Base-by-base conservation (phyloP, 2,113 vertebrate genomes). In the Oreochromis spilurus region DNA sequence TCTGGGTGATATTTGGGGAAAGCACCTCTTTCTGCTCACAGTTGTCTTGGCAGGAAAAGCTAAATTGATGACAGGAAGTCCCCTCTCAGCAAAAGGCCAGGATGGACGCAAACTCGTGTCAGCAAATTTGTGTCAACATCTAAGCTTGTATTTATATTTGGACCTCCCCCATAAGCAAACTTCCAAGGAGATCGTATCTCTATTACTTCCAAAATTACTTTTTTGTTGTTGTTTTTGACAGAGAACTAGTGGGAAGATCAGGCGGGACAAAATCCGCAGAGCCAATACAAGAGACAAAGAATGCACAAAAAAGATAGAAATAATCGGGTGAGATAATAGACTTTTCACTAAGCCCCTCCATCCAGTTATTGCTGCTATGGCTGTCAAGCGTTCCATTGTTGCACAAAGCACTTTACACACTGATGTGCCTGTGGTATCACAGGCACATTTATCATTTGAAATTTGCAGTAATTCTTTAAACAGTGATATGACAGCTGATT, bases 41-140 rank as follows among this genome's bases (percentile, higher is more conserved):
- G 78, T 79, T 86, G 79, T 90, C 78, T 88, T 87, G 79, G 88
- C 87, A 92, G 81, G 83, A 91, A 85, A 85, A 84, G 65, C 82
- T 40, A 50, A 13, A 78, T 5, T 43, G 81, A 84, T 72, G 21
- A 91, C 13, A 93, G 87, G 90, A 93, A 91, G 89, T 86, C 88
- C 54, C 86, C 82, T 83, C 87, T 94, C 85, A 83, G 83, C 70
- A 9, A 85, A 83, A 91, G 78, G 78, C 58, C 88, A 82, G 79
- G 86, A 90, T 62, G 62, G 87, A 91, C 83, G 48, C 81, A 85
- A 58, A 88, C 24, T 57, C 10, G 3, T 83, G 88, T 92, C 89
- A 90, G 91, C 79, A 52, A 65, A 86, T 85, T 89, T 81, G 62
- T 80, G 75, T 93, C 87, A 90, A 85, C 91, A 88, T 89, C 86